Evolutionary conservation across 1,140 invertebrate genomes (phyloP), one percentile per base, ranked within the genome.

Genomic region (Brachionus rubens): DNA sequence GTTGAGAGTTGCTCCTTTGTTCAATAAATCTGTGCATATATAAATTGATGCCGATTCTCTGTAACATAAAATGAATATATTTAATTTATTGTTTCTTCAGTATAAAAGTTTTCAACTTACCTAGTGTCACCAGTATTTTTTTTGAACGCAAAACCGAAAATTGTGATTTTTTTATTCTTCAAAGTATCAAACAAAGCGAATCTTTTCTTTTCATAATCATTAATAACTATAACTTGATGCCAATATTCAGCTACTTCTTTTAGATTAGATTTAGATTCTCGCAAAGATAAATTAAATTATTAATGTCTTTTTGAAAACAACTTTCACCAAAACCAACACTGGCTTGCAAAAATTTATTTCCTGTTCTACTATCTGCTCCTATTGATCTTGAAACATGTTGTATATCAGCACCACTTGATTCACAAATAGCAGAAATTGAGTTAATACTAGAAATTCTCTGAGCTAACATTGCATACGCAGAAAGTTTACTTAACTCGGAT

Each of bases 371-470:
- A 84, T 99, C 97, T 52, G 90, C 87, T 10, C 97, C 97, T 26
- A 99, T 90, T 1, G 96, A 96, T 79, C 90, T 87, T 0, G 96
- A 94, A 0, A 99, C 96, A 86, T 99, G 94, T 0, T 90, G 90
- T 0, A 99, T 92, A 85, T 99, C 94, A 28, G 96, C 96, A 3
- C 96, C 96, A 0, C 97, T 99, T 0, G 90, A 90, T 86, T 99
- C 97, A 86, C 97, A 99, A 0, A 99, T 91, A 0, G 96, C 95
- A 6, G 95, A 97, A 77, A 99, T 87, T 0, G 96, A 94, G 85
- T 99, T 99, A 68, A 99, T 99, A 77, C 94, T 97, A 0, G 95
- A 98, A 80, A 99, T 98, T 79, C 95, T 87, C 85, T 99, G 96
- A 16, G 96, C 96, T 30, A 99, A 85, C 83, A 99, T 96, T 41